These are phyloP conservation scores for Ditula angustiorana DNA, from an alignment of 2,888 invertebrate species.

Conservation along the genomic window DNA sequence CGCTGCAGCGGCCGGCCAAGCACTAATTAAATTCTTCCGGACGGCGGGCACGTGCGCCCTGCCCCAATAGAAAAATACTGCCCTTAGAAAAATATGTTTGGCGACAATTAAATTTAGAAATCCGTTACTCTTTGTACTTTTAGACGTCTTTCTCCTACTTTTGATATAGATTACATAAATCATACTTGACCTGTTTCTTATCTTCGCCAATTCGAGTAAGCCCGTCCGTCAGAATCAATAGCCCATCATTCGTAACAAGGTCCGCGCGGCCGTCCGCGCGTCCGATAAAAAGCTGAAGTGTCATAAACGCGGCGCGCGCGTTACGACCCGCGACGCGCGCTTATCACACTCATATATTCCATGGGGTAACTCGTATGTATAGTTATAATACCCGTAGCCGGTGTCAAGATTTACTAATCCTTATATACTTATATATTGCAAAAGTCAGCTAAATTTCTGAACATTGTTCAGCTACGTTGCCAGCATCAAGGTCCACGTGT, in stretches of 20 bases:
- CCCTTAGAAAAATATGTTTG: too few relatives aligned
- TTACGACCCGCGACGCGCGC: conserved; percentile 6
- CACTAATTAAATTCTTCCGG: conserved; percentile 21
- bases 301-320: conserved; percentile 23
- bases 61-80: too few relatives aligned
- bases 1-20: neutral
- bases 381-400: neutral
- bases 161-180: neutral
- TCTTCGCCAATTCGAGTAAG: conserved; percentile 11
- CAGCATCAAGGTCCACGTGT: neutral
- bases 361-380: neutral
- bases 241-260: conserved; percentile 37
- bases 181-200: neutral
- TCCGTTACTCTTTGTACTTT: neutral
- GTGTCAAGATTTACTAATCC: too few relatives aligned
- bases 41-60: too few relatives aligned
- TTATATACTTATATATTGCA: too few relatives aligned
- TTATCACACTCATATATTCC: neutral
- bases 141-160: neutral
- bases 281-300: conserved; percentile 29
- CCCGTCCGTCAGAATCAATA: conserved; percentile 36
- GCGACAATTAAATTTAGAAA: neutral
- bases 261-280: conserved; percentile 19
- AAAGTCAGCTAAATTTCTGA: too few relatives aligned
- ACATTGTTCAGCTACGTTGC: too few relatives aligned